Evolutionary conservation across 2,113 vertebrate genomes (phyloP), one percentile per base, ranked within the genome.

Genomic region (Egretta garzetta): DNA sequence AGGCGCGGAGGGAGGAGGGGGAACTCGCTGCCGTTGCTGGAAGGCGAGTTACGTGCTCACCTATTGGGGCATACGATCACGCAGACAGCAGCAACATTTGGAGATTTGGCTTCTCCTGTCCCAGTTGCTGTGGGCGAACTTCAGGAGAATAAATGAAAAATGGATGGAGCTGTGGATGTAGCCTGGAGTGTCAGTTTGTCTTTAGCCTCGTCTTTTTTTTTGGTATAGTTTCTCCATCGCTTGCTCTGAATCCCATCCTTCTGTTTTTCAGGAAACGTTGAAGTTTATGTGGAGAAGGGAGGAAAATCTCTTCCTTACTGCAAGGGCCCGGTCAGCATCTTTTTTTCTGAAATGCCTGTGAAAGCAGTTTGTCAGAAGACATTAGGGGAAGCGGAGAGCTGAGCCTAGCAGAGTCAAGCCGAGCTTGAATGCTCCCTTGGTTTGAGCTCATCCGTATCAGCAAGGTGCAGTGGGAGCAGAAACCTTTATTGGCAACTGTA

Each of bases 341-440:
- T 47, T 53, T 41, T 45, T n/a, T 47, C 27, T 21, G 0, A 74
- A 85, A 64, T 75, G 66, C 27, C 58, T 49, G 6, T 50, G 86
- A 88, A 75, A 90, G 49, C 49, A 66, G 37, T 93, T 95, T 70
- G 27, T 89, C 63, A 62, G 71, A 93, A 93, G 55, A 50, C 70
- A 15, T 1, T 59, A 41, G 23, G 49, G 50, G 45, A 59, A 75
- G 37, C 2, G 1, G 19, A 24, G 64, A 90, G 28, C 49, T 21
- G 85, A 90, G 59, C 68, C 59, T 56, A 14, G 32, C 21, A 62
- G 68, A 91, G 52, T 71, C 73, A 77, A 12, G 45, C 80, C 35
- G 76, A 74, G 50, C 59, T 70, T 53, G 24, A 81, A 24, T 15
- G 27, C 39, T 85, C 27, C 70, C 62, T 82, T 86, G 50, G 9